Conservation (phyloP, 2,797 vertebrate species). For the Meriones psammophilus region DNA sequence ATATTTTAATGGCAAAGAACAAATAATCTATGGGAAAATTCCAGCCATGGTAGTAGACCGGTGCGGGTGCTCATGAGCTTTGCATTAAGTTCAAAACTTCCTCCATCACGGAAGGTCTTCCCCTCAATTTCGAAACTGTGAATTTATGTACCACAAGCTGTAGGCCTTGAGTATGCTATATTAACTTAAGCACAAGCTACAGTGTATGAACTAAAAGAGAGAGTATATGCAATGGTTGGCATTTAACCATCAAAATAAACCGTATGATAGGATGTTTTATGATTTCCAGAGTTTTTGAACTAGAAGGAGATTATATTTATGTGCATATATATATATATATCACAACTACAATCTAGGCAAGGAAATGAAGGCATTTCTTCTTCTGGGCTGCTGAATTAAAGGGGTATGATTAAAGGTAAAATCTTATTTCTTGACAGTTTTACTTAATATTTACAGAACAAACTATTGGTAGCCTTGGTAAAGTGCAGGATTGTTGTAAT, state of each 20-base stretch:
- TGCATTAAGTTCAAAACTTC: conserved; percentile 37
- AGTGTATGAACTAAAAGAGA: conserved; percentile 84
- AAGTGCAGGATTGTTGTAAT: conserved; percentile 86
- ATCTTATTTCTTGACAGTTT: conserved; percentile 81
- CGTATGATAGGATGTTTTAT: conserved; percentile 82
- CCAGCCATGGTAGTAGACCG: conserved; percentile 99
- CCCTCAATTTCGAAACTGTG: conserved; percentile 92
- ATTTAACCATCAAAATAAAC: conserved; percentile 84
- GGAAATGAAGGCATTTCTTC: conserved; percentile 82
- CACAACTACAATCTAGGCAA: conserved; percentile 74
- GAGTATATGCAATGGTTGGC: conserved; percentile 81
- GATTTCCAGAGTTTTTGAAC: conserved; percentile 76
- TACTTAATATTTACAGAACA: conserved; percentile 82
- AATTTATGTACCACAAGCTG: conserved; percentile 92
- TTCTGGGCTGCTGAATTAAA: conserved; percentile 80
- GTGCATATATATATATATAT: conserved; percentile 59
- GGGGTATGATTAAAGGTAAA: conserved; percentile 79
- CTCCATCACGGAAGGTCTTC: conserved; percentile 80
- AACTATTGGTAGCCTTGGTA: conserved; percentile 80
- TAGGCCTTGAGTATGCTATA: conserved; percentile 81
- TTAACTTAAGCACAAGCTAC: conserved; percentile 83
- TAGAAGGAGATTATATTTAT: conserved; percentile 84
- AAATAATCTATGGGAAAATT: conserved; percentile 99
- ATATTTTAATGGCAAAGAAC: conserved; percentile 97
- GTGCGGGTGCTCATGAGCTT: conserved; percentile 96